A percentile compares a stretch with the other conserved stretches of the same genome.
Evolutionary conservation across 2,113 vertebrate species (phyloP).

Genomic region (Martes martes): DNA sequence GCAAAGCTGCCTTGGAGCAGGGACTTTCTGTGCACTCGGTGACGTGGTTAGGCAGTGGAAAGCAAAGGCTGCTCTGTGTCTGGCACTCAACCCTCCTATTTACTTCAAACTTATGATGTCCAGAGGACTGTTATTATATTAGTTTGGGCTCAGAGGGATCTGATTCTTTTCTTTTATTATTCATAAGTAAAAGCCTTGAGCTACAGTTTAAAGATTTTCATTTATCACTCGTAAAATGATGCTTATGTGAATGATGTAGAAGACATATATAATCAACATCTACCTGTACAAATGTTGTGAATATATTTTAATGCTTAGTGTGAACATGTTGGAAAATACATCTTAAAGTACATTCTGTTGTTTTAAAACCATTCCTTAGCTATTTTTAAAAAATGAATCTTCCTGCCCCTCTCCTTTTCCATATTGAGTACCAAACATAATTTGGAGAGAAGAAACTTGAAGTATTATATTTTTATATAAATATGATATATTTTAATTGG

Average conservation of each 20-base stretch:
- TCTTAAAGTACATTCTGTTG: neutral
- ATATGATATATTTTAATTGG: neutral
- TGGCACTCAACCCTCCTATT: neutral
- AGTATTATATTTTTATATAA: neutral
- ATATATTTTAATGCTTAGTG: constrained; percentile 46
- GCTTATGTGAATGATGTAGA: constrained; percentile 32
- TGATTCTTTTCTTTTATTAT: neutral
- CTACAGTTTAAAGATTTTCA: constrained; percentile 51
- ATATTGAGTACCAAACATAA: neutral
- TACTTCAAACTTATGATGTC: neutral
- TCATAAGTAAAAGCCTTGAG: neutral
- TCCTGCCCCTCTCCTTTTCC: neutral
- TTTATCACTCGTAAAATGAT: constrained; percentile 52
- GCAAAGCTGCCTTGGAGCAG: neutral
- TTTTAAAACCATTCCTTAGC: neutral
- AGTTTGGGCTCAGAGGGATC: neutral
- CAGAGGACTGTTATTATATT: neutral
- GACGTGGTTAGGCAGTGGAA: accelerated
- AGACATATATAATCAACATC: constrained; percentile 48
- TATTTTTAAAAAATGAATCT: constrained; percentile 13
- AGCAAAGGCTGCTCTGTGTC: neutral
- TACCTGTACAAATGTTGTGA: constrained; percentile 53
- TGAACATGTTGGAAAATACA: neutral
- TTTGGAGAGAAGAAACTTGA: neutral
- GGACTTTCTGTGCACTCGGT: neutral